phyloP scores from a whole-genome alignment of 1,140 invertebrate species.

The Drosophila neocordata region DNA sequence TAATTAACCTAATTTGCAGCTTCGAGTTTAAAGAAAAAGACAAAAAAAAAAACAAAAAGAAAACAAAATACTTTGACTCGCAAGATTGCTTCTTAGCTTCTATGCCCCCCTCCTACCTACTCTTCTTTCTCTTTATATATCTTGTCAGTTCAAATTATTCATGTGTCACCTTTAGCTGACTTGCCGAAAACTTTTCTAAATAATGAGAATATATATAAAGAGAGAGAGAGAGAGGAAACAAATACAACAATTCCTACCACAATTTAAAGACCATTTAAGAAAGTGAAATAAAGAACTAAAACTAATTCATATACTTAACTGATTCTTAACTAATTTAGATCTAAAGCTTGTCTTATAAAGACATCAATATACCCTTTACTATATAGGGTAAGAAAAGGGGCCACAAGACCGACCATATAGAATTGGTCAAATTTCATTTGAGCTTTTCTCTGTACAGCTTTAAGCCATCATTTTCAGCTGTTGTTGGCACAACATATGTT shows the following conservation, averaged over 20 bases:
- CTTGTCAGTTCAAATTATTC: conserved; percentile 40
- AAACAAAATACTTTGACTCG: conserved; percentile 49
- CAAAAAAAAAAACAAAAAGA: conserved; percentile 24
- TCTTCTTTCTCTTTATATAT: background rate
- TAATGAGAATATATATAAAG: background rate
- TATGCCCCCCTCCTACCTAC: no score
- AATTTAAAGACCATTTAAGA: no score
- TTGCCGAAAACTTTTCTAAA: background rate
- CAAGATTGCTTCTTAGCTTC: conserved; percentile 48
- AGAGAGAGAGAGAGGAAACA: background rate
- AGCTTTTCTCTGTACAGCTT: conserved; percentile 15
- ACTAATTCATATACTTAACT: no score
- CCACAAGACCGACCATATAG: background rate
- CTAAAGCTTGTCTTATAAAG: no score
- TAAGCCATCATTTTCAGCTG: conserved; percentile 50
- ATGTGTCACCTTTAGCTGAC: conserved; percentile 21
- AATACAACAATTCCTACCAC: background rate
- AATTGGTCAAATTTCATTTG: background rate
- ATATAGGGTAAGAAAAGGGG: background rate
- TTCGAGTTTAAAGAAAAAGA: conserved; percentile 25
- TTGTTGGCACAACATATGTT: conserved; percentile 59
- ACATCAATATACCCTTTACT: background rate
- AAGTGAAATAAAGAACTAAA: no score
- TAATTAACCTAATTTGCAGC: conserved; percentile 79
- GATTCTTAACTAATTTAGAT: no score